Percentiles rank a stretch among this genome's conserved stretches.
Evolutionary conservation across 2,113 vertebrate species (phyloP).

Genomic region (Aspiorhynchus laticeps): DNA sequence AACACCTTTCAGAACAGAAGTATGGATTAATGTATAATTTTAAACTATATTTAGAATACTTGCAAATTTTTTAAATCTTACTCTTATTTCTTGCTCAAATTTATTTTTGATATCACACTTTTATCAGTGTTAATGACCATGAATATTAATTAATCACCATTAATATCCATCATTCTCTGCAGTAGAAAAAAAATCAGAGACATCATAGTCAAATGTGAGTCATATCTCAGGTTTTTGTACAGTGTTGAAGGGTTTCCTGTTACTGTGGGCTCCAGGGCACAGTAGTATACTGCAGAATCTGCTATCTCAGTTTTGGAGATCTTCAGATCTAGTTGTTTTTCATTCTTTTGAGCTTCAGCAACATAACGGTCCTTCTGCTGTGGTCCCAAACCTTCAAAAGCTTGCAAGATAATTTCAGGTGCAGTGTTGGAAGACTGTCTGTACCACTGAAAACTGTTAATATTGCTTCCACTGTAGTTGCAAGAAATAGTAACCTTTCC

Average conservation of each 20-base stretch:
- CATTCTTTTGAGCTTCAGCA: neutral
- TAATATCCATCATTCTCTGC: no score
- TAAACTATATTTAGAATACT: neutral
- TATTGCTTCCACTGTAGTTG: neutral
- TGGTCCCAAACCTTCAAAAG: neutral
- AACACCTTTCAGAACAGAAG: neutral
- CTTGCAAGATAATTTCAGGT: neutral
- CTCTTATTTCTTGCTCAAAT: neutral
- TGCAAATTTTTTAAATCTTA: neutral
- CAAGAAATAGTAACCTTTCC: constrained; percentile 12
- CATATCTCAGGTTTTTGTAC: constrained; percentile 31
- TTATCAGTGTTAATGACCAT: no score
- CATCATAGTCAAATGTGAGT: neutral
- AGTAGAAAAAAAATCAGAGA: neutral
- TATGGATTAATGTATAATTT: neutral
- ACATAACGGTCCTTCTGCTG: neutral
- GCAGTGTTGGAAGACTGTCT: neutral
- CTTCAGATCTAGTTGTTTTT: constrained; percentile 5
- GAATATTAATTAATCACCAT: no score
- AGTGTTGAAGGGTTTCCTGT: constrained; percentile 11
- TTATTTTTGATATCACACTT: neutral
- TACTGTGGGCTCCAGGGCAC: constrained; percentile 22
- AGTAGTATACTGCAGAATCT: constrained; percentile 34
- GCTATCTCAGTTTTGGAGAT: constrained; percentile 40
- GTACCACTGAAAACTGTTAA: neutral